Conservation (phyloP, 2,797 vertebrate genomes). For the Micrastur ruficollis region DNA sequence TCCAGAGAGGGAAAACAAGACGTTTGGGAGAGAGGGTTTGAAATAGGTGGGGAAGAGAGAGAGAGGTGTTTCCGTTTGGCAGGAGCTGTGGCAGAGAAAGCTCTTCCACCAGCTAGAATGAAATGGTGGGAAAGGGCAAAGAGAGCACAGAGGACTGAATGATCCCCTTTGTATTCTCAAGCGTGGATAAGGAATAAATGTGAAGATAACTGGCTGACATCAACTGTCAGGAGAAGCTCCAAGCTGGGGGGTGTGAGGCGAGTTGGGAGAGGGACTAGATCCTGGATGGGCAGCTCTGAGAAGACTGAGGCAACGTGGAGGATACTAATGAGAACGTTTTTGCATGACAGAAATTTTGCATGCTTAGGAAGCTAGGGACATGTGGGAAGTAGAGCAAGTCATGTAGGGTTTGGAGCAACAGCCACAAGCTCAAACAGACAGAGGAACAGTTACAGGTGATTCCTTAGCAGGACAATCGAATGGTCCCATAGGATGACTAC, state of each 20-base stretch:
- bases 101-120: background rate
- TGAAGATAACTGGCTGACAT: background rate
- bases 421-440: background rate
- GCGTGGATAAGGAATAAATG: background rate
- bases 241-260: background rate
- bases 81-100: background rate
- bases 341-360: background rate
- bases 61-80: background rate
- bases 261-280: background rate
- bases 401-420: background rate
- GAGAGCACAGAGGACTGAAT: background rate
- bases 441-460: background rate
- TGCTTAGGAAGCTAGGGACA: background rate
- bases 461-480: background rate
- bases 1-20: background rate
- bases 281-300: background rate
- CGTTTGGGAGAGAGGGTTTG: background rate
- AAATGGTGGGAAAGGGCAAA: background rate
- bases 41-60: background rate
- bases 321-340: background rate
- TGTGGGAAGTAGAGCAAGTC: background rate
- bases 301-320: fast-evolving
- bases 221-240: background rate
- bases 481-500: background rate
- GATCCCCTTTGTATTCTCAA: background rate